Evolutionary conservation across 2,797 vertebrate species (phyloP).

Genomic region (Gambusia yucatana): DNA sequence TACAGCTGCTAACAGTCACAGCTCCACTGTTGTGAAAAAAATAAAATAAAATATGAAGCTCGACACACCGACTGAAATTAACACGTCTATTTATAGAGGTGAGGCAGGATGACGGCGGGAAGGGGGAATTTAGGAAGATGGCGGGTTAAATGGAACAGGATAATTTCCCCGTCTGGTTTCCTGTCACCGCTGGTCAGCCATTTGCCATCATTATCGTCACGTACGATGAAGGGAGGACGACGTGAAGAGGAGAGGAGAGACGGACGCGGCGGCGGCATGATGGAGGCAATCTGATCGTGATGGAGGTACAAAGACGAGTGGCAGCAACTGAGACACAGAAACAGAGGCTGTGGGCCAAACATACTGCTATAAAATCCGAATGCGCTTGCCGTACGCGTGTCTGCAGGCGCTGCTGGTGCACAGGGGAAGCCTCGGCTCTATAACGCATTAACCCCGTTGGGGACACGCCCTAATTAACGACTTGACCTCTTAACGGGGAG

Average conservation of each 20-base stretch:
- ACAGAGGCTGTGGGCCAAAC: constrained; percentile 66
- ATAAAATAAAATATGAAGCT: constrained; percentile 53
- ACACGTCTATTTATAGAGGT: constrained; percentile 80
- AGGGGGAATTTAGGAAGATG: constrained; percentile 23
- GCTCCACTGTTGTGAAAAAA: constrained; percentile 60
- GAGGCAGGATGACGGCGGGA: constrained; percentile 34
- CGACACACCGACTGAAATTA: constrained; percentile 80
- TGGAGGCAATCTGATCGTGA: constrained; percentile 54
- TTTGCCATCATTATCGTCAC: constrained; percentile 72
- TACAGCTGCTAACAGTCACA: constrained; percentile 79
- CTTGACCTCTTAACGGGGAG: constrained; percentile 79
- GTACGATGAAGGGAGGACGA: constrained; percentile 25
- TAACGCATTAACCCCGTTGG: constrained; percentile 75
- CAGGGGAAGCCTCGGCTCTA: constrained; percentile 69
- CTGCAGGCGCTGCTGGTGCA: constrained; percentile 59
- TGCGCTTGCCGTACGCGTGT: constrained; percentile 45
- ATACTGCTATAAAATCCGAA: constrained; percentile 65
- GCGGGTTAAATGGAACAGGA: constrained; percentile 55
- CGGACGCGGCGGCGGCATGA: constrained; percentile 25
- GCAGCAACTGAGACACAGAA: constrained; percentile 60
- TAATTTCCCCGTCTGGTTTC: constrained; percentile 50
- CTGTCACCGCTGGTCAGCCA: constrained; percentile 64
- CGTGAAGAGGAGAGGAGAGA: constrained; percentile 34
- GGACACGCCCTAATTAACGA: constrained; percentile 83
- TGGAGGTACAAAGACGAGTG: constrained; percentile 36